phyloP scores from a whole-genome alignment of 2,888 invertebrate genomes.

The Drosophila anomalipes region DNA sequence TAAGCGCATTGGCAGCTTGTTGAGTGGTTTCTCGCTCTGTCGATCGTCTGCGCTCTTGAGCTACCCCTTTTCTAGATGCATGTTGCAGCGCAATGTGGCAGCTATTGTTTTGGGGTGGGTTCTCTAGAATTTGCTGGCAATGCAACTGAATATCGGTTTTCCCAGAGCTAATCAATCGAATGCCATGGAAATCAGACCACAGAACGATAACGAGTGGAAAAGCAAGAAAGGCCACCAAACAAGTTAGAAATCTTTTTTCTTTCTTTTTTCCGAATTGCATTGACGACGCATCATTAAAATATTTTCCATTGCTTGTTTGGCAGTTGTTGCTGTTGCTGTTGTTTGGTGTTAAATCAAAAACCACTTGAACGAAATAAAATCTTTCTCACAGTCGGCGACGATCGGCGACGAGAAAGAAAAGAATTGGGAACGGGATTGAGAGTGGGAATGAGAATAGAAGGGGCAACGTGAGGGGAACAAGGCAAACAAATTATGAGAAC shows the following conservation, averaged over 20 bases:
- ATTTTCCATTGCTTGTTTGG: constrained; percentile 73
- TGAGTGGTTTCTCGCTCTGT: constrained; percentile 53
- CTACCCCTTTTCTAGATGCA: constrained; percentile 54
- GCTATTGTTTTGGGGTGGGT: constrained; percentile 40
- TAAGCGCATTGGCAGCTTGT: constrained; percentile 68
- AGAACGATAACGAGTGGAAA: constrained; percentile 43
- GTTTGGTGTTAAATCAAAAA: constrained; percentile 76
- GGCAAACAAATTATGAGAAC: constrained; percentile 80
- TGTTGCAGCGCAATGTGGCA: background rate
- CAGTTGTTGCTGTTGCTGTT: constrained; percentile 38
- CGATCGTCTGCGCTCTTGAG: constrained; percentile 29
- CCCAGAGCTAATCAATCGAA: constrained; percentile 66
- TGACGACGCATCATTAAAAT: constrained; percentile 77
- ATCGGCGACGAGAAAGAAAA: constrained; percentile 48
- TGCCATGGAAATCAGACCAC: constrained; percentile 47
- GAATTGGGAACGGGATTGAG: constrained; percentile 66
- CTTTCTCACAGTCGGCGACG: constrained; percentile 77
- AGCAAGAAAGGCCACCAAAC: constrained; percentile 68
- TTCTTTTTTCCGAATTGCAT: constrained; percentile 69
- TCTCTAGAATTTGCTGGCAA: background rate
- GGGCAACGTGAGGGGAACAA: constrained; percentile 15
- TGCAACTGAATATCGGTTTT: constrained; percentile 23
- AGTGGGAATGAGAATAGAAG: constrained; percentile 21
- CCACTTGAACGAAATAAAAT: constrained; percentile 81
- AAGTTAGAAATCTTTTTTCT: constrained; percentile 75